Conservation (phyloP, 2,888 invertebrate genomes). For the Acanthopleura granulata region DNA sequence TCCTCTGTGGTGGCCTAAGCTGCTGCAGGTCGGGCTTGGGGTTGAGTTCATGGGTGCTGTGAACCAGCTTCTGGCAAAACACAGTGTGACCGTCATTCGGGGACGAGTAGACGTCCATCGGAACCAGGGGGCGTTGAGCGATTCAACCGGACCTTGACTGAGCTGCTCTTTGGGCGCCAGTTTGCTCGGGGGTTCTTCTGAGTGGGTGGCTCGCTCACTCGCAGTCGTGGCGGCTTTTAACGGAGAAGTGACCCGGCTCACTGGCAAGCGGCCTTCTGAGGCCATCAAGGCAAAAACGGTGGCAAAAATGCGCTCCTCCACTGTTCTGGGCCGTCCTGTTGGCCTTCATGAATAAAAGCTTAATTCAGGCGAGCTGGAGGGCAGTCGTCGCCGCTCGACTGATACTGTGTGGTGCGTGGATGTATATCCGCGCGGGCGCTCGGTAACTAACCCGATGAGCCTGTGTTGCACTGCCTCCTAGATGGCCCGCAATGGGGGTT, state of each 20-base stretch:
- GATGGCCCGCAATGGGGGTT: too few relatives aligned
- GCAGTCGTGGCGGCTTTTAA: constrained; percentile 18
- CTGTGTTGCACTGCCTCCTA: too few relatives aligned
- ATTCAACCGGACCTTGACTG: constrained; percentile 23
- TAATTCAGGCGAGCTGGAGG: too few relatives aligned
- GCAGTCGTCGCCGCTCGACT: too few relatives aligned
- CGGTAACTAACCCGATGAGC: too few relatives aligned
- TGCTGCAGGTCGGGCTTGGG: constrained; percentile 34
- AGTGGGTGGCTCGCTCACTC: constrained; percentile 33
- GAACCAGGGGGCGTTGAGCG: constrained; percentile 29
- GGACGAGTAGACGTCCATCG: constrained; percentile 30
- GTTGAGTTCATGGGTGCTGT: constrained; percentile 33
- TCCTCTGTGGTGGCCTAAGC: constrained; percentile 30
- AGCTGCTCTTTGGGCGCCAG: constrained; percentile 33
- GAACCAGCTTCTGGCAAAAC: constrained; percentile 30
- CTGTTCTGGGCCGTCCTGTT: too few relatives aligned
- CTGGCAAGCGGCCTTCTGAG: not conserved
- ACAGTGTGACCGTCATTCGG: constrained; percentile 28
- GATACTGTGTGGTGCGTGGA: too few relatives aligned
- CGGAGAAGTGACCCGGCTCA: constrained; percentile 12
- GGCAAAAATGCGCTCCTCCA: too few relatives aligned
- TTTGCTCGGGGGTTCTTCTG: constrained; percentile 31
- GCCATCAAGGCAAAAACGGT: too few relatives aligned
- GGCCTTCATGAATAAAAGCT: constrained; percentile 21
- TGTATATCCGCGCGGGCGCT: too few relatives aligned